A percentile compares a stretch with the other conserved stretches of the same genome.
Evolutionary conservation across 2,113 vertebrate species (phyloP).

Genomic region (Marcusenius ussheri): DNA sequence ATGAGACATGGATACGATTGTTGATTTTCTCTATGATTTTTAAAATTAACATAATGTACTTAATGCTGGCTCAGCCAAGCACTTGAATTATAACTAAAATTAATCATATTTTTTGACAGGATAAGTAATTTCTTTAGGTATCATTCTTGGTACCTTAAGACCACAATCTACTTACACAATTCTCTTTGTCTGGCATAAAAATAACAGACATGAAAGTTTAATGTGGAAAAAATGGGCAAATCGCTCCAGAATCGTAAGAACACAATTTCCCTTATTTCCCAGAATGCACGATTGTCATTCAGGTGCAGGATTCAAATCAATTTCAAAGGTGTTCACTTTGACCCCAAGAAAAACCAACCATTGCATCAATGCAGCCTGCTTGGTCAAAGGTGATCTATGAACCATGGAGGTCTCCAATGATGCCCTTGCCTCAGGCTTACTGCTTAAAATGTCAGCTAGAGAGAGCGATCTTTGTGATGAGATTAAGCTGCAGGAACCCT

Average conservation of each 20-base stretch:
- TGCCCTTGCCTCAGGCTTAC: not conserved
- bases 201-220: not conserved
- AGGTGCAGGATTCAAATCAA: not conserved
- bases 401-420: not conserved
- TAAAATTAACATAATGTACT: not conserved
- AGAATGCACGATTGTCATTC: not conserved
- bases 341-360: not conserved
- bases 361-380: not conserved
- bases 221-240: not conserved
- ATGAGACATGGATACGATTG: not conserved
- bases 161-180: not conserved
- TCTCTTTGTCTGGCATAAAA: not conserved
- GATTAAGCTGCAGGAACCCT: not conserved
- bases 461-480: not conserved
- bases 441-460: not conserved
- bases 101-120: not conserved
- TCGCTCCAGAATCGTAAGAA: not conserved
- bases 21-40: not conserved
- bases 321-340: not conserved
- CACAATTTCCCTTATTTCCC: not conserved
- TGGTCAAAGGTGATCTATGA: conserved; percentile 3
- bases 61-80: not conserved
- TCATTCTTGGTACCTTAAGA: not conserved
- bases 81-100: not conserved
- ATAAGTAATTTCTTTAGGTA: not conserved